Evolutionary conservation across 2,797 vertebrate genomes (phyloP), one percentile per base, ranked within the genome.

Genomic region (Typhlichthys subterraneus): DNA sequence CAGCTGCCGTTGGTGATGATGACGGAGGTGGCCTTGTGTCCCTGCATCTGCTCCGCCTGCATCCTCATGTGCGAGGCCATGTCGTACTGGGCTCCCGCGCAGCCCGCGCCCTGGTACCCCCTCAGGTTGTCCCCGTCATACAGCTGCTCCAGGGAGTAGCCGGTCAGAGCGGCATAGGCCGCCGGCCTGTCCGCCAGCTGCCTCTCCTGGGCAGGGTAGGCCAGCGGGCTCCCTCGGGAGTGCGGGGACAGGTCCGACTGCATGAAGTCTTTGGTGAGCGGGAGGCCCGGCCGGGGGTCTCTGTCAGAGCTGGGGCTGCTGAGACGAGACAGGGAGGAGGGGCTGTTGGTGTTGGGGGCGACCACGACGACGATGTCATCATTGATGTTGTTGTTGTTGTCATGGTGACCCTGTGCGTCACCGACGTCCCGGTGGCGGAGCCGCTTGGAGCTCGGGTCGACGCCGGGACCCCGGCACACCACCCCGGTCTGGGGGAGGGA

Each of bases 1-100:
- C 96, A 98, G 92, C 96, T 98, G 85, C 96, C 96, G 53, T 98
- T 98, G 79, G 95, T 98, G 87, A 98, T 98, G 91, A 98, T 98
- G 60, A 98, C 96, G 52, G 96, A 97, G 68, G 96, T 97, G 84
- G 94, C 93, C 85, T 98, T 98, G 89, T 98, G 96, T 93, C 94
- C 95, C 87, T 96, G 95, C 75, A 96, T 92, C 76, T 95, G 92
- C 71, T 97, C 96, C 14, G 95, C 93, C 88, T 98, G 96, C 94
- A 98, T 96, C 87, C 95, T 93, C 84, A 97, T 91, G 66, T 98
- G 96, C 70, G 96, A 94, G 59, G 95, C 93, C 81, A 97, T 91
- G 62, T 97, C 95, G 52, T 96, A 96, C 81, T 96, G 96, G 73
- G 94, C 94, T 59, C 95, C 95, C 45, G 93, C 96, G 38, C 95